These are phyloP conservation scores for Tylochromis polylepis DNA, from an alignment of 2,113 vertebrate species.

Conservation along the genomic window DNA sequence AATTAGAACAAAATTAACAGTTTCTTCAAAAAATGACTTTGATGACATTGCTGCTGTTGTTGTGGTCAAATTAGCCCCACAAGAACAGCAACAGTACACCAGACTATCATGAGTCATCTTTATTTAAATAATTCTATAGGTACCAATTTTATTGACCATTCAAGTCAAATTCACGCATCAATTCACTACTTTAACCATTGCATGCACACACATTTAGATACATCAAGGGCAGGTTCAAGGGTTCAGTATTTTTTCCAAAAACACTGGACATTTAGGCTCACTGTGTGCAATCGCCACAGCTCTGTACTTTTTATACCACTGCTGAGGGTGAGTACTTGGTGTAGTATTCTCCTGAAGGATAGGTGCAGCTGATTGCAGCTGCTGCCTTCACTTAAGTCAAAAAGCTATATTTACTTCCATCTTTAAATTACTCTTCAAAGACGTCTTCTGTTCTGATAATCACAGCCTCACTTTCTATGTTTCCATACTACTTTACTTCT, in stretches of 20 bases:
- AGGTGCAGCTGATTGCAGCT: background rate
- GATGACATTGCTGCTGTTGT: background rate
- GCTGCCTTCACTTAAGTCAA: background rate
- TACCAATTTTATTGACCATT: background rate
- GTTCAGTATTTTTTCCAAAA: background rate
- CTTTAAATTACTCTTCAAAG: background rate
- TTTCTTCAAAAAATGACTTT: background rate
- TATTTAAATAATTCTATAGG: background rate
- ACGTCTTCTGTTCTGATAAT: background rate
- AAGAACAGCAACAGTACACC: background rate
- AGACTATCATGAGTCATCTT: background rate
- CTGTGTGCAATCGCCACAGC: background rate
- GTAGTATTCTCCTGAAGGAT: background rate
- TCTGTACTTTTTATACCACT: background rate
- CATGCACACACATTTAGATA: background rate
- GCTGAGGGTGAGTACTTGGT: background rate
- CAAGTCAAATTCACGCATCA: background rate
- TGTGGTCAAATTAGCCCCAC: background rate
- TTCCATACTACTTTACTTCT: background rate
- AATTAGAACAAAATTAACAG: background rate
- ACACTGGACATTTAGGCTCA: background rate
- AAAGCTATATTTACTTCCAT: background rate
- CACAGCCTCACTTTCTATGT: background rate
- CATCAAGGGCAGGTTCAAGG: background rate
- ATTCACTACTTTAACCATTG: background rate